phyloP scores from a whole-genome alignment of 2,888 invertebrate genomes.

The Perdita meconis region DNA sequence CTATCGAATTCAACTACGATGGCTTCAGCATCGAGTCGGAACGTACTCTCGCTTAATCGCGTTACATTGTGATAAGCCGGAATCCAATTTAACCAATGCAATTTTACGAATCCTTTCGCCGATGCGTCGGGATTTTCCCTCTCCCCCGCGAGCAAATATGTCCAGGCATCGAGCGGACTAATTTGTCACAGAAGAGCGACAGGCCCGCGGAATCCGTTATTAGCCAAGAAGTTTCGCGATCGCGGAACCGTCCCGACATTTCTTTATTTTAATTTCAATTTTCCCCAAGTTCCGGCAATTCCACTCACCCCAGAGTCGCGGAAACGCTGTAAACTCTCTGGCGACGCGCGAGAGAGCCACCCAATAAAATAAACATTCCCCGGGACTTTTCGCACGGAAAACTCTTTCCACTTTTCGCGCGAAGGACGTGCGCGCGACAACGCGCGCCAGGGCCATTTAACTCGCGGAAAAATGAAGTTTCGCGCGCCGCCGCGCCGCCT shows the following conservation, averaged over 20 bases:
- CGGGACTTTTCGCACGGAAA: conserved; percentile 32
- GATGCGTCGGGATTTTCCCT: conserved; percentile 31
- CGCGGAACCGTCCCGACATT: not conserved
- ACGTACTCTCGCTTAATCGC: conserved; percentile 64
- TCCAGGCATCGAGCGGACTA: not conserved
- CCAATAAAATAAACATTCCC: conserved; percentile 59
- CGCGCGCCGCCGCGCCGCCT: conserved; percentile 23
- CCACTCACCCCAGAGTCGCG: conserved; percentile 27
- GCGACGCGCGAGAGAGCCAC: conserved; percentile 22
- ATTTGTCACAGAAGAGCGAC: conserved; percentile 14
- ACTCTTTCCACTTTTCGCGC: conserved; percentile 46
- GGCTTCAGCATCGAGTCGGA: conserved; percentile 31
- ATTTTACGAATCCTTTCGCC: conserved; percentile 63
- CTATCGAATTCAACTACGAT: conserved; percentile 49
- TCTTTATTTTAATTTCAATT: conserved; percentile 47
- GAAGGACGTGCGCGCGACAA: not conserved
- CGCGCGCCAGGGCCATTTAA: conserved; percentile 37
- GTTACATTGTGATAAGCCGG: conserved; percentile 54
- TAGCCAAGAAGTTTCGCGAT: conserved; percentile 23
- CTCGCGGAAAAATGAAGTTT: conserved; percentile 60
- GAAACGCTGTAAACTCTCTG: conserved; percentile 38
- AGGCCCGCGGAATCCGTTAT: conserved; percentile 11
- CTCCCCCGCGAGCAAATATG: conserved; percentile 26
- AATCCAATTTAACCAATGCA: conserved; percentile 67
- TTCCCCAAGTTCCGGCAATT: conserved; percentile 37